phyloP scores from a whole-genome alignment of 2,888 invertebrate species.

The Petrolisthes cinctipes region DNA sequence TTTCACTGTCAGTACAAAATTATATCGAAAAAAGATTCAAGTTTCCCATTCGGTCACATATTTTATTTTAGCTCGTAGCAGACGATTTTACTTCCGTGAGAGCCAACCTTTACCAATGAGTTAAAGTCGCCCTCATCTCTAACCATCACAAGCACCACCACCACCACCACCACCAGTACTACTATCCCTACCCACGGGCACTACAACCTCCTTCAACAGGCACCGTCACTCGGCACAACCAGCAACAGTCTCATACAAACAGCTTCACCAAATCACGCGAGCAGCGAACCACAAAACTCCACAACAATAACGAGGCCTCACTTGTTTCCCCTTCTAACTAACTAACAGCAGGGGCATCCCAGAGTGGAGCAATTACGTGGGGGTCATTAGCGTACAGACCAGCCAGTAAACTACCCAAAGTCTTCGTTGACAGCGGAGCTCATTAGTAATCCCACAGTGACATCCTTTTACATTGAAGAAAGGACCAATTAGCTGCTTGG shows the following conservation, averaged over 20 bases:
- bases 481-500: conserved; percentile 55
- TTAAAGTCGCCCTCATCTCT: no score
- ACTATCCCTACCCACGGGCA: background rate
- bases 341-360: conserved; percentile 26
- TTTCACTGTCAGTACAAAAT: no score
- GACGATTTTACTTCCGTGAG: no score
- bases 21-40: no score
- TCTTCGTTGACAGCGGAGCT: conserved; percentile 43
- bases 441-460: conserved; percentile 47
- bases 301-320: conserved; percentile 32
- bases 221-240: background rate
- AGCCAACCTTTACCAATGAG: no score
- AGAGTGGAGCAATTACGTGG: conserved; percentile 37
- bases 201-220: background rate
- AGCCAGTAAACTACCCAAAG: conserved; percentile 29
- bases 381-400: conserved; percentile 41
- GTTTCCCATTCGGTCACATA: no score
- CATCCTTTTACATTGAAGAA: conserved; percentile 54
- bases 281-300: conserved; percentile 32
- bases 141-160: background rate
- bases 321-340: conserved; percentile 24
- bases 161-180: background rate
- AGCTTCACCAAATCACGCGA: background rate
- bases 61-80: no score
- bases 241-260: background rate